Evolutionary conservation across 1,140 invertebrate species (phyloP).

Genomic region (Solenopsis invicta): DNA sequence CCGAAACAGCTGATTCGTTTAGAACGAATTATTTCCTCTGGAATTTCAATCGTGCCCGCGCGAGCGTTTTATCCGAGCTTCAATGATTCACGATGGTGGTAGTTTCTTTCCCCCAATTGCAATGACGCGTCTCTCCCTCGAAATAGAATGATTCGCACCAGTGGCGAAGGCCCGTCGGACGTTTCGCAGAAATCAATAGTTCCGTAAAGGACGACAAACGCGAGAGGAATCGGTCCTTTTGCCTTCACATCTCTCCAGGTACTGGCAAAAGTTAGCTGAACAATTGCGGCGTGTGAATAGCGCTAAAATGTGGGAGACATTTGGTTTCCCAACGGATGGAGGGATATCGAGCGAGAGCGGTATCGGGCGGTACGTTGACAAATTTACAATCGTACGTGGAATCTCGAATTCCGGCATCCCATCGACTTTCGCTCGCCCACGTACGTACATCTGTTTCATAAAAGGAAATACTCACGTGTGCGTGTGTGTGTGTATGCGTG

Average conservation of each 20-base stretch:
- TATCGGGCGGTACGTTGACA: slow-evolving; percentile 42
- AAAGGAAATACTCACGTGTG: slow-evolving; percentile 46
- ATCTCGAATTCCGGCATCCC: slow-evolving; percentile 45
- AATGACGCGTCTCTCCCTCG: slow-evolving; percentile 52
- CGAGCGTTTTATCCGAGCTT: slow-evolving; percentile 27
- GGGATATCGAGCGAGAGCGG: slow-evolving; percentile 29
- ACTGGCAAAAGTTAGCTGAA: slow-evolving; percentile 61
- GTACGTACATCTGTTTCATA: slow-evolving; percentile 28
- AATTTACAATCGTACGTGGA: slow-evolving; percentile 60
- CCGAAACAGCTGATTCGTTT: slow-evolving; percentile 76
- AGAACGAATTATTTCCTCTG: slow-evolving; percentile 59
- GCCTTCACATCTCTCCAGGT: slow-evolving; percentile 47
- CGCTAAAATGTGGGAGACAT: slow-evolving; percentile 38
- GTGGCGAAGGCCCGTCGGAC: slow-evolving; percentile 61
- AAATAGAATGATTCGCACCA: slow-evolving; percentile 76
- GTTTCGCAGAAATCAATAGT: slow-evolving; percentile 81
- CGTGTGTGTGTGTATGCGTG: not conserved
- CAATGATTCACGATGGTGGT: slow-evolving; percentile 52
- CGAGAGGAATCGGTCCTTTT: slow-evolving; percentile 65
- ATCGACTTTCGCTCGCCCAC: slow-evolving; percentile 58
- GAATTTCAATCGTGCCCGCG: slow-evolving; percentile 58
- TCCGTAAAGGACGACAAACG: slow-evolving; percentile 70
- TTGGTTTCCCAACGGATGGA: slow-evolving; percentile 24
- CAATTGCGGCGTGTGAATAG: slow-evolving; percentile 65
- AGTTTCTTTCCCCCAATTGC: slow-evolving; percentile 72